Evolutionary conservation across 2,797 vertebrate genomes (phyloP).

Genomic region (Lindbergichthys nudifrons): DNA sequence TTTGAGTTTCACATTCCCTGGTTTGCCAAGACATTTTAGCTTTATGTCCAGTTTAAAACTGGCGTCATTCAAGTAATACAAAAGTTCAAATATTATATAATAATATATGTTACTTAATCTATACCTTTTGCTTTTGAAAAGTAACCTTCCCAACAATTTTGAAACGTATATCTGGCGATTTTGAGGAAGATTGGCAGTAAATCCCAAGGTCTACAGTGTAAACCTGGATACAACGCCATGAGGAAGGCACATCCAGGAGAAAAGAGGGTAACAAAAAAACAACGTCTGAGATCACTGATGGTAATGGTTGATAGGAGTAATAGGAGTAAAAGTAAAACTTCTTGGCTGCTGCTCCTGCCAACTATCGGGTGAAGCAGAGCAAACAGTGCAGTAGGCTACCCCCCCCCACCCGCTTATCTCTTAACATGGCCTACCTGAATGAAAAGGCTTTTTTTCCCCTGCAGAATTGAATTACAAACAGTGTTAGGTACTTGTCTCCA

Average conservation of each 20-base stretch:
- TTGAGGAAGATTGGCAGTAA: background rate
- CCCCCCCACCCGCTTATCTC: conserved; percentile 44
- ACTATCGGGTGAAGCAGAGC: conserved; percentile 14
- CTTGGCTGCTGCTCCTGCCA: conserved; percentile 25
- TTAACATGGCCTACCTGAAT: conserved; percentile 42
- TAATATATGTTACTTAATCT: too few relatives aligned
- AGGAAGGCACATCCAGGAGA: background rate
- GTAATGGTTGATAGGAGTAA: conserved; percentile 18
- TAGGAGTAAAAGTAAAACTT: conserved; percentile 27
- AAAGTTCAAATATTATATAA: too few relatives aligned
- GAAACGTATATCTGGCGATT: background rate
- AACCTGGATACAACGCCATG: background rate
- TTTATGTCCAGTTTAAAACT: too few relatives aligned
- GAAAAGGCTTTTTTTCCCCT: conserved; percentile 49
- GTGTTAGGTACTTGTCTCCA: conserved; percentile 29
- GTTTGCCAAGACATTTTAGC: too few relatives aligned
- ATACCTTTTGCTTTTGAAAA: too few relatives aligned
- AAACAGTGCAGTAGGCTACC: conserved; percentile 15
- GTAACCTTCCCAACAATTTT: too few relatives aligned
- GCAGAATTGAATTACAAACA: conserved; percentile 67
- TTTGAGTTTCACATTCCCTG: too few relatives aligned
- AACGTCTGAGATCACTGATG: conserved; percentile 39
- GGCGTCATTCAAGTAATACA: too few relatives aligned
- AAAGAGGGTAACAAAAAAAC: conserved; percentile 1
- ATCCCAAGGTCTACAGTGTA: background rate